Percentiles rank a stretch among this genome's conserved stretches.
Evolutionary conservation across 1,140 invertebrate species (phyloP).

Genomic region (Aphis craccivora): DNA sequence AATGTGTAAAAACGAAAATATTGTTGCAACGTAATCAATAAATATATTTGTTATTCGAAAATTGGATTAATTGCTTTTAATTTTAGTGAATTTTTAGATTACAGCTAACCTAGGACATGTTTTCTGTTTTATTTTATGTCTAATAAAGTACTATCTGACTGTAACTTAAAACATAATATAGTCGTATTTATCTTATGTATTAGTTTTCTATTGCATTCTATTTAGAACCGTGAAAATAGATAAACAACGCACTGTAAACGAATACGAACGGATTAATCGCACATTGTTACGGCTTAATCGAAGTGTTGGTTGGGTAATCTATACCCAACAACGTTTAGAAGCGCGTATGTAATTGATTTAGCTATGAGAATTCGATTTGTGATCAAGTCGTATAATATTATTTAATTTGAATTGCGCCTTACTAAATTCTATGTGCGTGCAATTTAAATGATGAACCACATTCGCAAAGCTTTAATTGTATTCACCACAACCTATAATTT

Average conservation of each 20-base stretch:
- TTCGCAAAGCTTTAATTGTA: neutral
- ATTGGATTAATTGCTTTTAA: neutral
- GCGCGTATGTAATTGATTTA: slow-evolving; percentile 19
- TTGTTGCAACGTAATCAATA: neutral
- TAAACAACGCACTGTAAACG: neutral
- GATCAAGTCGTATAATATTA: neutral
- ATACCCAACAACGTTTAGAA: neutral
- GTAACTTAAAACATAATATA: neutral
- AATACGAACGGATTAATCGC: slow-evolving; percentile 6
- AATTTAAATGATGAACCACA: neutral
- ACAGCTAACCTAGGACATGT: neutral
- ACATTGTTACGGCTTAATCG: neutral
- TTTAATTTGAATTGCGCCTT: slow-evolving; percentile 8
- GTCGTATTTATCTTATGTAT: neutral
- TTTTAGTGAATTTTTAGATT: neutral
- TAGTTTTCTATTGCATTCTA: neutral
- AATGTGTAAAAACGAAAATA: neutral
- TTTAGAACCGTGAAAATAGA: neutral
- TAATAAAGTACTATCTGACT: neutral
- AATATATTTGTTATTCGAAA: neutral
- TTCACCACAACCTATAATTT: neutral
- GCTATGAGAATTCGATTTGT: neutral
- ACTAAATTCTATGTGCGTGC: neutral
- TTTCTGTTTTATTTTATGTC: neutral
- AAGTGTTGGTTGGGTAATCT: neutral